Percentiles rank a stretch among this genome's conserved stretches.
These are phyloP conservation scores for Drosophila mayaguana DNA, from an alignment of 2,888 invertebrate species.

Conservation along the genomic window DNA sequence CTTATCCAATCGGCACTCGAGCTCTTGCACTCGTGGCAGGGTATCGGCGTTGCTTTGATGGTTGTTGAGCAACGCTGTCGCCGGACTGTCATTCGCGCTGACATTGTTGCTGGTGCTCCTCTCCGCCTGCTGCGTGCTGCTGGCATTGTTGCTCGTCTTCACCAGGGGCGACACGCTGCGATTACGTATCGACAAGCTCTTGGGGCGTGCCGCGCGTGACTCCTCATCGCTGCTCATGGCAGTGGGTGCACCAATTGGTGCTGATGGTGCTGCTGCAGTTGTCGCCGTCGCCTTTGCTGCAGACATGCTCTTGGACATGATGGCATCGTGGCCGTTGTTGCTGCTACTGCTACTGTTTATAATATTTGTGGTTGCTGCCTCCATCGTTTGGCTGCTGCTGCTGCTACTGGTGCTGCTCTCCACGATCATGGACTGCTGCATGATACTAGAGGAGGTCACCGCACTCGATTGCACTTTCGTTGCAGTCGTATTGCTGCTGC, in stretches of 20 bases:
- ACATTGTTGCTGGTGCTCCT: slow-evolving; percentile 23
- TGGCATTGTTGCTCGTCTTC: slow-evolving; percentile 26
- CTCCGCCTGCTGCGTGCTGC: slow-evolving; percentile 30
- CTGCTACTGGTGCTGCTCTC: slow-evolving; percentile 67
- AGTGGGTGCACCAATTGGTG: slow-evolving; percentile 21
- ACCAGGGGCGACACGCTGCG: slow-evolving; percentile 83
- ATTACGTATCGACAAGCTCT: slow-evolving; percentile 82
- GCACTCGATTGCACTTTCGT: slow-evolving; percentile 82
- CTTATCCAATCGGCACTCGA: slow-evolving; percentile 83
- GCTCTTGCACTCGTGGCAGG: slow-evolving; percentile 73
- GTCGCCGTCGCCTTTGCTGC: slow-evolving; percentile 47
- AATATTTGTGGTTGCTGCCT: slow-evolving; percentile 45
- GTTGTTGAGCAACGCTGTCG: slow-evolving; percentile 45
- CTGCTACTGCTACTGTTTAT: slow-evolving; percentile 52
- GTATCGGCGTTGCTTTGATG: slow-evolving; percentile 41
- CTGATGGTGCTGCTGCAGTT: slow-evolving; percentile 49
- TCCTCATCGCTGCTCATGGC: slow-evolving; percentile 75
- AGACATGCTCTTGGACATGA: slow-evolving; percentile 65
- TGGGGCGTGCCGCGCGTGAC: slow-evolving; percentile 78
- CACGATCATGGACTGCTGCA: slow-evolving; percentile 77
- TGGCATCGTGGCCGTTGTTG: slow-evolving; percentile 62
- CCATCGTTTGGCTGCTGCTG: slow-evolving; percentile 57
- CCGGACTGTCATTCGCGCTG: slow-evolving; percentile 35
- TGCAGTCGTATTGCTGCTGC: slow-evolving; percentile 53
- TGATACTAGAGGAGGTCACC: slow-evolving; percentile 74